Conservation (phyloP, 2,797 vertebrate genomes). For the Cossypha caffra region DNA sequence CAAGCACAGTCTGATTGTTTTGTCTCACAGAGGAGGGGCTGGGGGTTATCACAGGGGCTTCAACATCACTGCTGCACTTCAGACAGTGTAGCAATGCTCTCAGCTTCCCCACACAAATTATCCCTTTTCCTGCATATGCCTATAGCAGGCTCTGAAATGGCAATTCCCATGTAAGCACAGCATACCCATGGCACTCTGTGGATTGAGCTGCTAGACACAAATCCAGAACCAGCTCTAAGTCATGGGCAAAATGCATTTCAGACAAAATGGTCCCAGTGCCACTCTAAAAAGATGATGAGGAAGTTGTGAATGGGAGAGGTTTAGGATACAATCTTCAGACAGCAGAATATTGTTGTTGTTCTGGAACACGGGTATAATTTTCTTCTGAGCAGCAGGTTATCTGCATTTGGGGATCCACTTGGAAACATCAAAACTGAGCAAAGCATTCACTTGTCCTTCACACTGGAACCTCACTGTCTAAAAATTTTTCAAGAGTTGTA, state of each 20-base stretch:
- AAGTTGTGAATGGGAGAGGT: not conserved
- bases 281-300: not conserved
- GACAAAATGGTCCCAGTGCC: not conserved
- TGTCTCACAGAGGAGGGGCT: not conserved
- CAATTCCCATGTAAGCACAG: not conserved
- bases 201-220: not conserved
- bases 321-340: not conserved
- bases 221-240: not conserved
- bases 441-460: not conserved
- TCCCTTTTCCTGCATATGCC: not conserved
- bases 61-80: not conserved
- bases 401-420: not conserved
- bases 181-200: not conserved
- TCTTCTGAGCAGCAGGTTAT: not conserved
- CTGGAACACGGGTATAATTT: not conserved
- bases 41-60: fast-evolving
- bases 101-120: not conserved
- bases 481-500: not conserved
- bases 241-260: not conserved
- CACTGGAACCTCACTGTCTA: not conserved
- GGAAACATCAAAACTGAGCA: not conserved
- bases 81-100: fast-evolving
- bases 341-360: not conserved
- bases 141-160: not conserved
- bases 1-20: not conserved